A percentile compares a stretch with the other conserved stretches of the same genome.
Conservation (phyloP, 2,888 invertebrate genomes). For the Encarsia formosa region DNA sequence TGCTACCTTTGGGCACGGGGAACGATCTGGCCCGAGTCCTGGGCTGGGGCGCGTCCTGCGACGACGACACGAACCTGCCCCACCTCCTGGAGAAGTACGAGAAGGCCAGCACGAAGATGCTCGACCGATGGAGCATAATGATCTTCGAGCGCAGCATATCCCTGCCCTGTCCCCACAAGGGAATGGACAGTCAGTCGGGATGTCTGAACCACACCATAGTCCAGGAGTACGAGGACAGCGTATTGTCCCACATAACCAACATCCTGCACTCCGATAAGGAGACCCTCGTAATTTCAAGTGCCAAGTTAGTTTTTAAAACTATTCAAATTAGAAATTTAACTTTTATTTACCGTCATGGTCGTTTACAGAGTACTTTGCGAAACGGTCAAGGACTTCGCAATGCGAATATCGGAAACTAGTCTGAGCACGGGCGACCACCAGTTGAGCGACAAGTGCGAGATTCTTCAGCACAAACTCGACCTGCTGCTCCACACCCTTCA, state of each 20-base stretch:
- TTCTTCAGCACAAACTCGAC: constrained; percentile 72
- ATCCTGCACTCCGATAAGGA: constrained; percentile 81
- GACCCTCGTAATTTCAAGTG: constrained; percentile 66
- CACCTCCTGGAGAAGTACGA: constrained; percentile 90
- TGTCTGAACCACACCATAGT: constrained; percentile 59
- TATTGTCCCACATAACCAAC: constrained; percentile 76
- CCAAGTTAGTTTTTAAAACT: constrained; percentile 56
- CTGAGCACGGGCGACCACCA: constrained; percentile 59
- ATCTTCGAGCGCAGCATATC: constrained; percentile 77
- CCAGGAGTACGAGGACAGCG: constrained; percentile 69
- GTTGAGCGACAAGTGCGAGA: constrained; percentile 65
- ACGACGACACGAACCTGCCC: constrained; percentile 90
- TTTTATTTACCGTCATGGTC: no score
- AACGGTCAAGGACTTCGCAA: constrained; percentile 72
- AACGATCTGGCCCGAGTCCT: constrained; percentile 93
- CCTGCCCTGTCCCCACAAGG: constrained; percentile 55
- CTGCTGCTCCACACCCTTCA: constrained; percentile 59
- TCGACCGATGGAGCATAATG: constrained; percentile 97
- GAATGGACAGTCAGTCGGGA: constrained; percentile 54
- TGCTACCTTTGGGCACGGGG: constrained; percentile 91
- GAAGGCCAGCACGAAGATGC: constrained; percentile 94
- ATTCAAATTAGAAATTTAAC: background rate
- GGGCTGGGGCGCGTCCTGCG: constrained; percentile 95
- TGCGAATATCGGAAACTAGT: constrained; percentile 60
- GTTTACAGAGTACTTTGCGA: constrained; percentile 64